phyloP scores from a whole-genome alignment of 2,888 invertebrate species.

The Ligdia adustata region DNA sequence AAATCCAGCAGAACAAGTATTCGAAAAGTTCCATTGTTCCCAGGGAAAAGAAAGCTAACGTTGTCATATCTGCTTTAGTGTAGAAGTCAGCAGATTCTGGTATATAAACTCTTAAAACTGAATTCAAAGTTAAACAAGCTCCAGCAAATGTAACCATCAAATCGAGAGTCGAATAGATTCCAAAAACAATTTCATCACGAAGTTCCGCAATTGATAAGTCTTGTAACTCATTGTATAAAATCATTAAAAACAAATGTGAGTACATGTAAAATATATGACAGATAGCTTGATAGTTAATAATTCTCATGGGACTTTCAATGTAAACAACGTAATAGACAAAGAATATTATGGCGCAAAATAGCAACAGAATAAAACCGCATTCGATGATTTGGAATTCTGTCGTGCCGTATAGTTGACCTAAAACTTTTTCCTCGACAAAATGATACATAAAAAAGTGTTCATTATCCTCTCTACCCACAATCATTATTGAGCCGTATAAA shows the following conservation, averaged over 20 bases:
- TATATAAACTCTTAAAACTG: conserved; percentile 2
- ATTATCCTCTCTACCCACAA: too few relatives aligned
- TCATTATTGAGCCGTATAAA: too few relatives aligned
- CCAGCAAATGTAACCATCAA: conserved; percentile 4
- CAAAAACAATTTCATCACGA: background rate
- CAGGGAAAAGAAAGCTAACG: conserved; percentile 6
- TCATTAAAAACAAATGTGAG: conserved; percentile 5
- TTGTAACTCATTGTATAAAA: background rate
- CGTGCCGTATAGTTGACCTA: conserved; percentile 2
- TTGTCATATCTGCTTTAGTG: conserved; percentile 7
- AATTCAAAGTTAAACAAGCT: conserved; percentile 3
- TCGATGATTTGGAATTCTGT: conserved; percentile 2
- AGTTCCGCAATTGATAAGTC: too few relatives aligned
- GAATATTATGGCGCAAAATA: background rate
- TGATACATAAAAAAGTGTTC: conserved; percentile 4
- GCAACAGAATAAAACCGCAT: background rate
- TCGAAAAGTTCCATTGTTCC: conserved; percentile 8
- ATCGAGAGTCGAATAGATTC: conserved; percentile 10
- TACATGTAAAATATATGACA: conserved; percentile 6
- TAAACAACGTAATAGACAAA: background rate
- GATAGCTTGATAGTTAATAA: conserved; percentile 7
- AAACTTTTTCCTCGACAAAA: background rate
- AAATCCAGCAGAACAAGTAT: conserved; percentile 2
- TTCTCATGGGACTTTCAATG: conserved; percentile 6
- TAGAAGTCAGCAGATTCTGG: conserved; percentile 12